Evolutionary conservation across 2,888 invertebrate genomes (phyloP).

Genomic region (Drosophila infuscata): DNA sequence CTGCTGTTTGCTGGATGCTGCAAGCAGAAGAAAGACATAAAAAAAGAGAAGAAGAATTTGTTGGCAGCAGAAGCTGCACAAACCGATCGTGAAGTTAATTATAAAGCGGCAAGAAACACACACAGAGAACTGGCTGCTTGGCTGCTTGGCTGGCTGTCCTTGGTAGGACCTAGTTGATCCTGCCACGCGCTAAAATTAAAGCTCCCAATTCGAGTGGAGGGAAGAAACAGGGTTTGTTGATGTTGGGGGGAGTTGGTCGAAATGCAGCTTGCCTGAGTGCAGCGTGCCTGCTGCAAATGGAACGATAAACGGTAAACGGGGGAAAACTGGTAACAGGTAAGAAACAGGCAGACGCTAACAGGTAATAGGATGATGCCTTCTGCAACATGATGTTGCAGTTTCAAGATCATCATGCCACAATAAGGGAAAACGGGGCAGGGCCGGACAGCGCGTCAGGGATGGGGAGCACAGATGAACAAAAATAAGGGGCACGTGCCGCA

Average conservation of each 20-base stretch:
- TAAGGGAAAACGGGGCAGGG: not conserved
- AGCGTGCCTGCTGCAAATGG: constrained; percentile 36
- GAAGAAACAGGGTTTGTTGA: not conserved
- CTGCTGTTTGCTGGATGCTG: constrained; percentile 48
- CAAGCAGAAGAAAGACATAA: constrained; percentile 3
- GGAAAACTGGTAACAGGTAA: constrained; percentile 38
- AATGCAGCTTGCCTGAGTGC: constrained; percentile 58
- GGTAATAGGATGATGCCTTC: constrained; percentile 44
- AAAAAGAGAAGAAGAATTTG: not conserved
- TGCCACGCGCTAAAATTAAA: constrained; percentile 54
- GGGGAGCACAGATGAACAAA: constrained; percentile 20
- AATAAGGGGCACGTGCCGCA: constrained; percentile 55
- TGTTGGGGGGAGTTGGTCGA: constrained; percentile 6
- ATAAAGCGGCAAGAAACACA: constrained; percentile 42
- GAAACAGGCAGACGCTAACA: constrained; percentile 21
- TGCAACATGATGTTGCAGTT: constrained; percentile 54
- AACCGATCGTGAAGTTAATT: constrained; percentile 54
- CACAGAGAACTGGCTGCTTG: constrained; percentile 12
- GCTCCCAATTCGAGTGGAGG: constrained; percentile 24
- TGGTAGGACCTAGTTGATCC: constrained; percentile 13
- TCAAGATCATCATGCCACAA: constrained; percentile 13
- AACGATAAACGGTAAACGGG: constrained; percentile 19
- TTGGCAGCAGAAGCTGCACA: constrained; percentile 9
- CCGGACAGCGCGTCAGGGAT: not conserved
- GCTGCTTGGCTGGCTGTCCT: constrained; percentile 38